Conservation (phyloP, 2,888 invertebrate species). For the Mylabris sibirica region DNA sequence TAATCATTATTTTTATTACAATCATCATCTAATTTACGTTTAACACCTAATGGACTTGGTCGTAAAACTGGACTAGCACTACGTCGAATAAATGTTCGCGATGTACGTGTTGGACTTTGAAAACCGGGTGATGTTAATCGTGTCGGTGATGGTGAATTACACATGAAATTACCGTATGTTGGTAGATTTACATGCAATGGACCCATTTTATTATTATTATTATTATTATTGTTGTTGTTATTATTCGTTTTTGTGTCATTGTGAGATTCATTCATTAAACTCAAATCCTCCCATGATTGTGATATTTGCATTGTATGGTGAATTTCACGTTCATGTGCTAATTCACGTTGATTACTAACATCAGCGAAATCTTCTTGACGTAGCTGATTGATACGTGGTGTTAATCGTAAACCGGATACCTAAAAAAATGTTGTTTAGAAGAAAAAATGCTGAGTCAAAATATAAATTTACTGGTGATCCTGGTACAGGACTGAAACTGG, state of each 20-base stretch:
- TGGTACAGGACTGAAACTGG: conserved; percentile 80
- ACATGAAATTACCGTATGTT: conserved; percentile 51
- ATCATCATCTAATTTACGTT: conserved; percentile 71
- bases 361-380: conserved; percentile 89
- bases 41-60: conserved; percentile 76
- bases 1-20: conserved; percentile 52
- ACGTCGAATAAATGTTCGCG: conserved; percentile 74
- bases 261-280: conserved; percentile 70
- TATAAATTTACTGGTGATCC: conserved; percentile 61
- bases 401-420: conserved; percentile 70
- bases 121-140: conserved; percentile 56
- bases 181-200: conserved; percentile 64
- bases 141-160: conserved; percentile 59
- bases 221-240: neutral
- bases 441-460: conserved; percentile 10
- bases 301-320: conserved; percentile 94
- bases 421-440: conserved; percentile 26
- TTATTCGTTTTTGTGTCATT: conserved; percentile 55
- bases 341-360: conserved; percentile 81
- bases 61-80: conserved; percentile 90
- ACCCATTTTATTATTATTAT: conserved; percentile 49
- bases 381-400: conserved; percentile 87
- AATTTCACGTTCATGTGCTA: conserved; percentile 90
- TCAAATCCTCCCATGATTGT: conserved; percentile 92
- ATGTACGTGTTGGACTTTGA: conserved; percentile 77